Base-by-base conservation (phyloP, 1,140 invertebrate species). In the Heliconius congener region DNA sequence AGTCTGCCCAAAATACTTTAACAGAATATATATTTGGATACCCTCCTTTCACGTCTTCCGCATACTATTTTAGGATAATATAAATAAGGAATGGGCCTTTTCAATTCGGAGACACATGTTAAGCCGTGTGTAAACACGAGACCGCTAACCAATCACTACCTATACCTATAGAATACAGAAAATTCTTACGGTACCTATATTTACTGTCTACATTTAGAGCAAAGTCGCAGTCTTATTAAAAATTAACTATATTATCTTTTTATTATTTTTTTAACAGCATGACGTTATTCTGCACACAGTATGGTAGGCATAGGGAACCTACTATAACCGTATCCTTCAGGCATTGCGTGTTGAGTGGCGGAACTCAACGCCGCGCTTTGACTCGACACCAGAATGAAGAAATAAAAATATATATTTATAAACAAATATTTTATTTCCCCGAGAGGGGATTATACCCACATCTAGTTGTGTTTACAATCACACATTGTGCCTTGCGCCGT, bases 1-100 rank as follows among this genome's bases (percentile, higher is more conserved):
- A 30, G 60, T 30, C 11, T 4, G 23, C 23, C 60, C 60, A 66
- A 66, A 66, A 66, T 66, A 66, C 60, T 66, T 66, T 66, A 66
- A 66, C 60, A 66, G 3, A 23, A 66, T 13, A 66, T 66, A 66
- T 66, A 81, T 77, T 77, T 81, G 72, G 72, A 46, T 42, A 74
- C 39, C 72, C 78, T 79, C 73, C 34, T 71, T 79, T 37, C 57
- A 1, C 74, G 30, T 66, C 75, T 82, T 82, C 81, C 81, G 81
- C 66, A 71, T 74, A 37, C 81, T 82, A 82, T 82, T 80, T 75
- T 76, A 23, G 55, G 42, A n/a, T 37, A 27, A 46, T 75, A 71
- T 82, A 80, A 82, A 80, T 80, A 82, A 80, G 81, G 78, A 73
- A 79, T 79, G 71, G 72, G 57, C 13, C 71, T 81, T 78, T 78